phyloP scores from a whole-genome alignment of 2,888 invertebrate species.

The Quadriops clusia region DNA sequence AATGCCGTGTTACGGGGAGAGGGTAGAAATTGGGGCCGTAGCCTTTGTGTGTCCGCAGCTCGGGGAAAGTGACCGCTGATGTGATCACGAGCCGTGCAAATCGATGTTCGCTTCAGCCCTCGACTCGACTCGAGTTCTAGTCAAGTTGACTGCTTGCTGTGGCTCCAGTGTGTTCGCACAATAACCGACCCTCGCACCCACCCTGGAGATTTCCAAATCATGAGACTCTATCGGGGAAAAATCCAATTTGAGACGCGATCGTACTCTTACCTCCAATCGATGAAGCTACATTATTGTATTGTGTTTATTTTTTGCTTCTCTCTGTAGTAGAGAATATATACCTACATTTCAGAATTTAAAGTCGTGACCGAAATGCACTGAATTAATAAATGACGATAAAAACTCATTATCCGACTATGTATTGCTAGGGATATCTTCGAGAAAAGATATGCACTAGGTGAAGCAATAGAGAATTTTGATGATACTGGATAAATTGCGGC shows the following conservation, averaged over 20 bases:
- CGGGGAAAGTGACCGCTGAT: constrained; percentile 34
- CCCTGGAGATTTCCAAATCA: constrained; percentile 7
- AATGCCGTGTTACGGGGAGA: constrained; percentile 13
- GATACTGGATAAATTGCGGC: too few species aligned
- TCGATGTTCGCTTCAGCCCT: constrained; percentile 35
- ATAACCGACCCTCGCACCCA: constrained; percentile 10
- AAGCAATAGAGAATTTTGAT: too few species aligned
- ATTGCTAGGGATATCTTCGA: not conserved
- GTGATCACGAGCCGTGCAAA: constrained; percentile 36
- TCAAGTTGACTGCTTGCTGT: too few species aligned
- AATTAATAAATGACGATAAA: not conserved
- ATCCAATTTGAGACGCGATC: constrained; percentile 1
- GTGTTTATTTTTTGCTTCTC: not conserved
- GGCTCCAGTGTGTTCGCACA: constrained; percentile 9
- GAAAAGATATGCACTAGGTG: too few species aligned
- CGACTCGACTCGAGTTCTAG: constrained; percentile 16
- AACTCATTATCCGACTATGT: not conserved
- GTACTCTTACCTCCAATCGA: not conserved
- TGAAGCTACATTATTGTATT: not conserved
- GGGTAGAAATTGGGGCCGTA: constrained; percentile 14
- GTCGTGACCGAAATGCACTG: too few species aligned
- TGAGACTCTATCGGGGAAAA: constrained; percentile 5
- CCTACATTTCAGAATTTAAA: too few species aligned
- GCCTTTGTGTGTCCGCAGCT: constrained; percentile 31
- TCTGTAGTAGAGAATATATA: not conserved